These are phyloP conservation scores for Myripristis jacobus DNA, from an alignment of 2,797 vertebrate species.

Conservation along the genomic window DNA sequence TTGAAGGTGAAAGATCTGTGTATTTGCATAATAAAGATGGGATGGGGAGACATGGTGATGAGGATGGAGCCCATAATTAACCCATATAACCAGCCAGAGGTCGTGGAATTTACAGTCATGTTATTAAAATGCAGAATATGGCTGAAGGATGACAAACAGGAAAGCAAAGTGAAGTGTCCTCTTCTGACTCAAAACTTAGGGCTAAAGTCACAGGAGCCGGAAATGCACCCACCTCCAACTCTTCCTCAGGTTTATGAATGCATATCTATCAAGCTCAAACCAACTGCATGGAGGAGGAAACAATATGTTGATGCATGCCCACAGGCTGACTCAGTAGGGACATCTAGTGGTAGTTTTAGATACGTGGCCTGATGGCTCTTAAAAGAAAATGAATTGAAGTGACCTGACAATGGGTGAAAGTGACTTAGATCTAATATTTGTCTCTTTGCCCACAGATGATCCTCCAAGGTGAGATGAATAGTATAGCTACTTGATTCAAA, in stretches of 20 bases:
- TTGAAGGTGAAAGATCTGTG: constrained; percentile 7
- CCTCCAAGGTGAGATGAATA: no score
- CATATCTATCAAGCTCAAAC: neutral
- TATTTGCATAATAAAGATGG: constrained; percentile 12
- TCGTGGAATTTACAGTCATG: constrained; percentile 27
- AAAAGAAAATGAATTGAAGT: neutral
- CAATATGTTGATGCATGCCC: neutral
- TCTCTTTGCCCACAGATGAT: neutral
- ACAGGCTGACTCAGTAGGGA: constrained; percentile 8
- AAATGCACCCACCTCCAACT: neutral
- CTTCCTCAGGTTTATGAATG: neutral
- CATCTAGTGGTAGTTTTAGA: constrained; percentile 47
- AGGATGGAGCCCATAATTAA: neutral
- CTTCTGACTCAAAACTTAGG: neutral
- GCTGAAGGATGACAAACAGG: neutral
- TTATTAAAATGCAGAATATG: constrained; percentile 7
- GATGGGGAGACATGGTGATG: neutral
- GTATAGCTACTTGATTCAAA: no score
- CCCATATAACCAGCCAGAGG: neutral
- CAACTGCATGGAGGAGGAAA: neutral
- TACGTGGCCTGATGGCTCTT: neutral
- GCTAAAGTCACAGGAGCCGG: neutral
- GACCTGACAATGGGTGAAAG: neutral
- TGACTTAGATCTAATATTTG: neutral
- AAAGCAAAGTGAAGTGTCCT: neutral